Evolutionary conservation across 2,113 vertebrate genomes (phyloP), one percentile per base, ranked within the genome.

Genomic region (Ancistrus triradiatus): DNA sequence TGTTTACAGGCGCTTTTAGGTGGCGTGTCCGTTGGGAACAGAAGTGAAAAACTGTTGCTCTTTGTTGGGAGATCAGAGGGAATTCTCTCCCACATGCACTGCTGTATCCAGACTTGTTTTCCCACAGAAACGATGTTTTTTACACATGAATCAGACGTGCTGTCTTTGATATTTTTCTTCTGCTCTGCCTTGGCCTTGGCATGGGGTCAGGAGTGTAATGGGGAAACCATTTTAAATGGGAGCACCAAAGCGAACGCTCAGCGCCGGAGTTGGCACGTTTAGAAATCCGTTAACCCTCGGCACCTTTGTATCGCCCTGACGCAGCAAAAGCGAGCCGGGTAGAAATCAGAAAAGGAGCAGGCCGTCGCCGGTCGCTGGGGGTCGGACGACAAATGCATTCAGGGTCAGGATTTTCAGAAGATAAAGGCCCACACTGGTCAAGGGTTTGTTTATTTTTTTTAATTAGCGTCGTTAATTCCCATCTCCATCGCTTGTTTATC

Each of bases 141-240:
- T 60, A 58, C 59, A 44, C 68, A 49, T 50, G 72, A 66, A 70
- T 65, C 66, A 65, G 43, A 40, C 44, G 49, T 35, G 17, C 57
- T 75, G 66, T 24, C 18, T n/a, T 21, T 24, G 25, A 74, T 68
- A 17, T 59, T 52, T 74, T 37, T 25, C 10, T 7, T 19, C 13
- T 40, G 58, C 49, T 74, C 70, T 67, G 42, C 73, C 78, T 85
- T 83, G 82, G 84, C 81, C 78, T 74, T 75, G 80, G 76, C 83
- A 76, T 81, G 78, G 77, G 85, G 86, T 88, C 85, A 85, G 74
- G 76, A 86, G 86, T 88, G 86, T 86, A 86, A 81, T 84, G 79
- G 85, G 80, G 79, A 84, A 81, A 85, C 83, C 81, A 83, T 84
- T 85, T 79, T 74, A 84, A 79, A 70, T 35, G 18, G 80, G 83